phyloP scores from a whole-genome alignment of 2,888 invertebrate genomes.

The Mayetiola destructor region DNA sequence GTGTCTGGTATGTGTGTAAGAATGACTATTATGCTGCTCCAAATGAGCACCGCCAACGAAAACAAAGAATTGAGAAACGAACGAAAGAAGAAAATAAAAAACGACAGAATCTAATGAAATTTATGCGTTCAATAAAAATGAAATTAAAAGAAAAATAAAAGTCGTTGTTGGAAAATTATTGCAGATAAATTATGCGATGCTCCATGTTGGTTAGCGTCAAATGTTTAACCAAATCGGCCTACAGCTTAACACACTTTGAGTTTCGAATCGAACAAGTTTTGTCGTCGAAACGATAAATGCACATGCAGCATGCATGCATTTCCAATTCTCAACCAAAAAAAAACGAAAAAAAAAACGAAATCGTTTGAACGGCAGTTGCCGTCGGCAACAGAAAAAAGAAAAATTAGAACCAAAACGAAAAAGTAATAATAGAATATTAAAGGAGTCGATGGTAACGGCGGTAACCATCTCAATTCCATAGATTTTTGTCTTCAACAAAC shows the following conservation, averaged over 20 bases:
- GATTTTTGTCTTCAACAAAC: not conserved
- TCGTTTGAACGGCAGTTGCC: too few relatives aligned
- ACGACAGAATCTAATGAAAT: constrained; percentile 3
- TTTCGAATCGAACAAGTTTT: constrained; percentile 9
- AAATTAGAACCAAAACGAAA: too few relatives aligned
- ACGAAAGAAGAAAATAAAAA: not conserved
- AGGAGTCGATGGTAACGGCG: not conserved
- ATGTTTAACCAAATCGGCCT: not conserved
- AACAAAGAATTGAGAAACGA: not conserved
- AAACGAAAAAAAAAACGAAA: too few relatives aligned
- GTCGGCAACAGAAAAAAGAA: too few relatives aligned
- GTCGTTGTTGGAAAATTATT: constrained; percentile 1
- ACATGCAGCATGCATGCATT: not conserved
- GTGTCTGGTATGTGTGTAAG: too few relatives aligned
- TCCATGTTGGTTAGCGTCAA: not conserved
- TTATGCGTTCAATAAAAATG: constrained; percentile 14
- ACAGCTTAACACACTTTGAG: constrained; percentile 2
- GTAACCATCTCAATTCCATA: not conserved
- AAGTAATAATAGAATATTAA: too few relatives aligned
- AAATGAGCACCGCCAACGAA: not conserved
- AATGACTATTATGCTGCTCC: too few relatives aligned
- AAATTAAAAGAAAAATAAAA: constrained; percentile 15
- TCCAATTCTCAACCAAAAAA: too few relatives aligned
- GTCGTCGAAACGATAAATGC: not conserved
- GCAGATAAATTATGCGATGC: constrained; percentile 8